Base-by-base conservation (phyloP, 1,140 invertebrate genomes). In the Neodiprion fabricii region DNA sequence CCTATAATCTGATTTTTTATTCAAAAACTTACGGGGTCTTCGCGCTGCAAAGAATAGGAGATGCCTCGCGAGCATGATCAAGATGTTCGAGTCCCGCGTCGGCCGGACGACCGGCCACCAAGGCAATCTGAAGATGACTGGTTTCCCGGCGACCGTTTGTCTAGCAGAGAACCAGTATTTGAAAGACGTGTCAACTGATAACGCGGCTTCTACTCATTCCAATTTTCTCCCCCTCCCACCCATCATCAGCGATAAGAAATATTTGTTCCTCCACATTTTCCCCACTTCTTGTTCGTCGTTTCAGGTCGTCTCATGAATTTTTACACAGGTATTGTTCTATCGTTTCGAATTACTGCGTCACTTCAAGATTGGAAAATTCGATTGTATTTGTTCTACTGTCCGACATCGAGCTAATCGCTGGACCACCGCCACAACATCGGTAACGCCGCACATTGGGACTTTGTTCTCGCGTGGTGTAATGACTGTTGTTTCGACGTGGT, bases 11-110 rank as follows among this genome's bases (percentile, higher is more conserved):
- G 12, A 40, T 40, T 40, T 40, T 40, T 40, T 40, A 40, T 40
- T 40, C 28, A 14, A 14, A 65, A 66, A 86, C 86, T 88, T 85
- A 88, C 86, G 80, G 53, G 85, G 82, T 77, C 83, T 76, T 77
- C 84, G 81, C 72, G 86, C 86, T 68, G 86, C 86, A 75, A 88
- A 75, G 72, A 86, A 88, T 61, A 88, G 81, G 8, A 88, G 80
- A 79, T 88, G 85, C 76, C 84, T 85, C 28, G 86, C 86, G 82
- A 88, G 65, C 86, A 88, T 88, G 74, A 79, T 78, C 71, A 48
- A 61, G 61, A 40, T 74, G 14, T 40, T 40, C 28, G 28, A 40
- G 70, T 67, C 28, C 23, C 40, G 70, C 66, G 71, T 67, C 69
- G 61, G 76, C 48, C 28, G 28, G 11, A 28, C 47, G 40, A 10